Evolutionary conservation across 2,113 vertebrate species (phyloP).

Genomic region (sheep (Ovis aries)): ARS-UI_Ramb_v3.0 NC_056067.1:6690001-6690500

Average conservation of each 20-base stretch:
- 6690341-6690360: not conserved
- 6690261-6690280: not conserved
- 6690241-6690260: constrained; percentile 60
- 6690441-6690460: not conserved
- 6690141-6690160: constrained; percentile 30
- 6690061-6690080: constrained; percentile 35
- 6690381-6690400: not conserved
- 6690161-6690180: not conserved
- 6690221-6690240: constrained; percentile 31
- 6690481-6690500: not conserved
- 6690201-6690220: constrained; percentile 30
- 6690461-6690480: not conserved
- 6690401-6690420: not conserved
- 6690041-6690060: constrained; percentile 40
- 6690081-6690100: constrained; percentile 61
- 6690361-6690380: not conserved
- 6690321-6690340: not conserved
- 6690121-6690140: constrained; percentile 42
- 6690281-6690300: not conserved
- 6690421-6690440: not conserved
- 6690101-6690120: constrained; percentile 63
- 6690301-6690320: constrained; percentile 21
- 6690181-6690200: constrained; percentile 24
- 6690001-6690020: not conserved
- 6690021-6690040: not conserved